These are phyloP conservation scores for Drosophila pachea DNA, from an alignment of 1,140 invertebrate genomes.

Conservation along the genomic window DNA sequence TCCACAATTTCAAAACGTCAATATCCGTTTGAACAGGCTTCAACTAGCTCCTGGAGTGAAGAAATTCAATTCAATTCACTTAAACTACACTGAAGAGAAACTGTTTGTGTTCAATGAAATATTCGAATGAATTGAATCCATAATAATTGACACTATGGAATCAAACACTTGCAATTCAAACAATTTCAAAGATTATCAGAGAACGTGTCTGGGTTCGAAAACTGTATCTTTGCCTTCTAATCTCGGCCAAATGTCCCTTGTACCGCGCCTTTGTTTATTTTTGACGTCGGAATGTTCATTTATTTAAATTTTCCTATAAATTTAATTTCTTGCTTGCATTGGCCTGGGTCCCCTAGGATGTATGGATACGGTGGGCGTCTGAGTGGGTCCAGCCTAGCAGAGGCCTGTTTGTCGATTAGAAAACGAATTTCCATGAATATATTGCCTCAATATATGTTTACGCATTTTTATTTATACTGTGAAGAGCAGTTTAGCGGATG, in stretches of 20 bases:
- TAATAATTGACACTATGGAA: neutral
- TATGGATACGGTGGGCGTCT: constrained; percentile 5
- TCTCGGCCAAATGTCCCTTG: too few species aligned
- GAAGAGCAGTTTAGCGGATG: too few species aligned
- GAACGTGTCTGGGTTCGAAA: neutral
- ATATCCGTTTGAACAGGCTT: constrained; percentile 22
- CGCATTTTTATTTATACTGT: neutral
- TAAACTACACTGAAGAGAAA: too few species aligned
- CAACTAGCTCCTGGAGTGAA: neutral
- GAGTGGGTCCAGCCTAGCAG: constrained; percentile 20
- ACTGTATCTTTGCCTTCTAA: too few species aligned
- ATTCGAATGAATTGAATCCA: neutral
- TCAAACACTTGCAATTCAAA: too few species aligned
- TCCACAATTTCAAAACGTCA: constrained; percentile 57
- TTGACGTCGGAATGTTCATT: constrained; percentile 41
- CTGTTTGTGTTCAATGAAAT: too few species aligned
- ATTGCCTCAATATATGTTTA: neutral
- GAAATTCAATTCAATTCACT: too few species aligned
- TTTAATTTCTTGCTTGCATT: constrained; percentile 58
- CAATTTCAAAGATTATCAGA: constrained; percentile 13
- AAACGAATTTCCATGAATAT: constrained; percentile 50
- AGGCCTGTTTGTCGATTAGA: constrained; percentile 48
- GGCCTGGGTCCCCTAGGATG: neutral
- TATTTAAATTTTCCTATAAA: constrained; percentile 45
- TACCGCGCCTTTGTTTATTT: constrained; percentile 31